A percentile compares a stretch with the other conserved stretches of the same genome.
Conservation (phyloP, 2,113 vertebrate species). For the Trematocara unimaculatum region DNA sequence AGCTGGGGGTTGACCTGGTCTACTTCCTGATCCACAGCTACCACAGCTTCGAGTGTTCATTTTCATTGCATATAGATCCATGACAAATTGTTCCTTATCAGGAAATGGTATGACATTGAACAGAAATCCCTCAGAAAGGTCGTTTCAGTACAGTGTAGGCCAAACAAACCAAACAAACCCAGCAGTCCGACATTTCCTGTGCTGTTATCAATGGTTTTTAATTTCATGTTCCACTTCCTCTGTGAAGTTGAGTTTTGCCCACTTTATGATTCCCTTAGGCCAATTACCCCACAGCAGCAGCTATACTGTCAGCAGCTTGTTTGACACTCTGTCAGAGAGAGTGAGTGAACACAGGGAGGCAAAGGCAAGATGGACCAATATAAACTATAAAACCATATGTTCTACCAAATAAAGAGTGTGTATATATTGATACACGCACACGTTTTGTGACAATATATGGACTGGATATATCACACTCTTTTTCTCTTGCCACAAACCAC, state of each 20-base stretch:
- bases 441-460: background rate
- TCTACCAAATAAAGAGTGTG: background rate
- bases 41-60: accelerated
- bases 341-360: background rate
- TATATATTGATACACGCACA: background rate
- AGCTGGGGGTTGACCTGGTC: background rate
- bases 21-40: background rate
- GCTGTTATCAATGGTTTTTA: background rate
- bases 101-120: background rate
- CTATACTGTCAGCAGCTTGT: background rate
- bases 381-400: background rate
- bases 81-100: background rate
- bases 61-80: background rate
- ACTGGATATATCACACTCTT: background rate
- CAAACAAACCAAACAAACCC: background rate
- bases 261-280: background rate
- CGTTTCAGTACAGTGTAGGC: background rate
- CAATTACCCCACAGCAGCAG: background rate
- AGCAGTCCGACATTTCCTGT: background rate
- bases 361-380: background rate
- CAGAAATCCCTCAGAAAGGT: background rate
- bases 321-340: background rate
- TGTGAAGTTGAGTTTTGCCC: background rate
- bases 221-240: background rate
- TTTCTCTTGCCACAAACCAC: background rate